Base-by-base conservation (phyloP, 2,888 invertebrate genomes). In the Trichopria drosophilae region DNA sequence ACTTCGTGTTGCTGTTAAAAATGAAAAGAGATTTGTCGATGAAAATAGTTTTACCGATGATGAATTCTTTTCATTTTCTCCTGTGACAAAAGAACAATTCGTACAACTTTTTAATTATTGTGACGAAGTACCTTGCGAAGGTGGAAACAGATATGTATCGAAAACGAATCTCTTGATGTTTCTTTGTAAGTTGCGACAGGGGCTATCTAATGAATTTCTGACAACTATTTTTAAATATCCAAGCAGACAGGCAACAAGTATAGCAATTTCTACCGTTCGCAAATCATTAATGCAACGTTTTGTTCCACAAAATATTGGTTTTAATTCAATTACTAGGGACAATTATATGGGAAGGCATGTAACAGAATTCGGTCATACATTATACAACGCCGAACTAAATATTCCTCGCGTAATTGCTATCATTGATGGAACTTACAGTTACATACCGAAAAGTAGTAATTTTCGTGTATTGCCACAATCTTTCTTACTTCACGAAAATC, bases 391-490 rank as follows among this genome's bases (percentile, higher is more conserved):
- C 29, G 23, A 51, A 3, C 43, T 43, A 7, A 2, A 48, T 31
- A 20, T n/a, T 46, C 34, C 42, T 12, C 20, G 23, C 37, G 51
- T 35, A 3, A 47, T 51, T 16, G 28, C 42, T 3, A 5, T 6
- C 4, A 49, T 53, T 15, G 55, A 59, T 15, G 51, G 35, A 23
- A 59, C 51, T 2, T 57, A 59, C 10, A 15, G 9, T 0, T 57
- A 55, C 22, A 43, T 44, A 4, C 40, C 34, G 6, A 55, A 45
- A 24, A 55, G 41, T 39, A 37, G 12, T 13, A 42, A 51, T 13
- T 51, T 51, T 34, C 22, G 39, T 18, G 37, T 26, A 19, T 19
- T 54, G 9, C 34, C 43, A 1, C 47, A 51, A 19, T 55, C 43
- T 1, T 40, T 13, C 16, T 12, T 18, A 7, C 4, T 50, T 1